Percentiles rank a stretch among this genome's conserved stretches.
Conservation (phyloP, 2,888 invertebrate genomes). For the Platycheirus rosarum region DNA sequence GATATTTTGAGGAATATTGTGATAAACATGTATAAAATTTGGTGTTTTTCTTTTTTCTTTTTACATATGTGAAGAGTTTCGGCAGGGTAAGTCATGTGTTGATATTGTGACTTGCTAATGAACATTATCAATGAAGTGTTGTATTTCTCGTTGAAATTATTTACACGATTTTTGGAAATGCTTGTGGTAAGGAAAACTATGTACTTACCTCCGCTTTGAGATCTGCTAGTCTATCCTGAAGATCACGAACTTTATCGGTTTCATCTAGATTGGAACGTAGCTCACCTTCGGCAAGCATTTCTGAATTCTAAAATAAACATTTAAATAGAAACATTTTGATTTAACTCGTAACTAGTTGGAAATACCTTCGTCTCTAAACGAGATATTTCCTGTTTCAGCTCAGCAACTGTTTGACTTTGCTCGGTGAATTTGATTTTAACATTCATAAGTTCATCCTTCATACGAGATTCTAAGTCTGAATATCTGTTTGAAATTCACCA, state of each 20-base stretch:
- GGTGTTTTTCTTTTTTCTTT: conserved; percentile 21
- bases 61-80: conserved; percentile 42
- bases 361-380: conserved; percentile 94
- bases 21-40: conserved; percentile 8
- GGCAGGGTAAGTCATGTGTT: conserved; percentile 56
- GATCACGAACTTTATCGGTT: conserved; percentile 92
- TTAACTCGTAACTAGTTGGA: background rate
- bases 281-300: conserved; percentile 96
- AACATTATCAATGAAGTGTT: conserved; percentile 60
- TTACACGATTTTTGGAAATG: conserved; percentile 54
- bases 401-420: conserved; percentile 95
- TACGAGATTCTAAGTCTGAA: conserved; percentile 83
- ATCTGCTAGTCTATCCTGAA: conserved; percentile 96
- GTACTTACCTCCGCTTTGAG: conserved; percentile 94
- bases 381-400: conserved; percentile 96
- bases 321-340: background rate
- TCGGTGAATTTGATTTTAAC: conserved; percentile 97
- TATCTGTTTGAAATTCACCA: conserved; percentile 77
- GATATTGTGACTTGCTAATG: conserved; percentile 65
- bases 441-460: conserved; percentile 96
- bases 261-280: conserved; percentile 93
- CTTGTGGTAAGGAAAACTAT: background rate
- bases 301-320: conserved; percentile 89
- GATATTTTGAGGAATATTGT: conserved; percentile 43
- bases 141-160: conserved; percentile 56